Evolutionary conservation across 1,140 invertebrate genomes (phyloP), one percentile per base, ranked within the genome.

Genomic region (Caerostris darwini): DNA sequence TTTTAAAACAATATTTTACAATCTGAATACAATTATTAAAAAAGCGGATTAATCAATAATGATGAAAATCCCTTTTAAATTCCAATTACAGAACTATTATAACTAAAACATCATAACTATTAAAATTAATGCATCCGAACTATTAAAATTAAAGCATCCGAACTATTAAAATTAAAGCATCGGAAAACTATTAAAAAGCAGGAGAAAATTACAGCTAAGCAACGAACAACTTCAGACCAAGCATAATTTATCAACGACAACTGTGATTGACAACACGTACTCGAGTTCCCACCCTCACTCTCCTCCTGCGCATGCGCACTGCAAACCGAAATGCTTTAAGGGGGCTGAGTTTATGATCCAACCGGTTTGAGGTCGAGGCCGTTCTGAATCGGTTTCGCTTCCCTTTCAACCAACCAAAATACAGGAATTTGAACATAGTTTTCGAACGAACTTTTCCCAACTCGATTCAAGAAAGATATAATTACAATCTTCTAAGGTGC

Each of bases 341-440:
- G 83, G 57, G 83, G 90, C 81, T 85, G 90, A 90, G 69, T 81
- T 81, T 90, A 92, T 67, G 50, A 83, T 87, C 92, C 64, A 93
- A 93, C 92, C 92, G 92, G 92, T 93, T 87, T 93, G 53, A 87
- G 92, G 64, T 86, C 92, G 92, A 93, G 92, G 92, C 92, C 92
- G 53, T 64, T 93, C 67, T 77, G 77, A 85, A 53, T 61, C 77
- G 19, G 50, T 82, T 71, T 54, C 14, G 5, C 10, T 85, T 88
- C 86, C 50, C 17, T 88, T 54, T 14, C 82, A 19, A 67, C 90
- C 90, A 92, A 92, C 90, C 90, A 92, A 92, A 92, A 92, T 17
- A 92, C 77, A 50, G 90, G 54, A 92, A 64, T 58, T 50, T 77
- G 10, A 85, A 91, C 81, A 64, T 58, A 34, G 34, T 34, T 34